Evolutionary conservation across 2,113 vertebrate species (phyloP).

Genomic region (Bagarius yarrelli): DNA sequence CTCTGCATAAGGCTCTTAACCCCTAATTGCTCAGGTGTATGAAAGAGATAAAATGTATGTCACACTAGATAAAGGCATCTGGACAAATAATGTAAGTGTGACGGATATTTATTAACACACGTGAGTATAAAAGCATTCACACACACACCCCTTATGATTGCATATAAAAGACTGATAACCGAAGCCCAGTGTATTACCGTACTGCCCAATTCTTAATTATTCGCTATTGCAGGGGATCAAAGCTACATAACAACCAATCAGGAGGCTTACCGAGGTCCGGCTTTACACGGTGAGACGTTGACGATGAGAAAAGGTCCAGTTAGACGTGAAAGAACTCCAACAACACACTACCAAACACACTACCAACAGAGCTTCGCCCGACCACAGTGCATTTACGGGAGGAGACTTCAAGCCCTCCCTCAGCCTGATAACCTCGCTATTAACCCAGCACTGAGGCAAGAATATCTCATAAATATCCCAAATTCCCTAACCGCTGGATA

Average conservation of each 20-base stretch:
- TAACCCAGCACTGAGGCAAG: slow-evolving; percentile 68
- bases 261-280: slow-evolving; percentile 52
- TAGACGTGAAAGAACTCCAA: slow-evolving; percentile 20
- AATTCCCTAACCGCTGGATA: neutral
- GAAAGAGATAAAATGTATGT: no score
- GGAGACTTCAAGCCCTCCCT: slow-evolving; percentile 58
- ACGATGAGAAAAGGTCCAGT: slow-evolving; percentile 9
- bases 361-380: slow-evolving; percentile 69
- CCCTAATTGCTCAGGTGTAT: no score
- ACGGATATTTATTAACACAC: neutral
- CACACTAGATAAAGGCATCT: no score
- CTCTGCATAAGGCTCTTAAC: no score
- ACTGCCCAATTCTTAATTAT: neutral
- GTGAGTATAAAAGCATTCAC: neutral
- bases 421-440: slow-evolving; percentile 73
- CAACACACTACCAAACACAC: slow-evolving; percentile 54
- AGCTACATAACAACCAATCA: slow-evolving; percentile 57
- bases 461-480: neutral
- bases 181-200: no score
- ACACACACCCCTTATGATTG: no score
- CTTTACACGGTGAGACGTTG: slow-evolving; percentile 34
- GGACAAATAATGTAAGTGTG: neutral
- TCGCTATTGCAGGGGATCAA: slow-evolving; percentile 53
- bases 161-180: no score
- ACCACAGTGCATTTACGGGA: slow-evolving; percentile 44